phyloP scores from a whole-genome alignment of 2,113 vertebrate species.

The Pardalotus punctatus region DNA sequence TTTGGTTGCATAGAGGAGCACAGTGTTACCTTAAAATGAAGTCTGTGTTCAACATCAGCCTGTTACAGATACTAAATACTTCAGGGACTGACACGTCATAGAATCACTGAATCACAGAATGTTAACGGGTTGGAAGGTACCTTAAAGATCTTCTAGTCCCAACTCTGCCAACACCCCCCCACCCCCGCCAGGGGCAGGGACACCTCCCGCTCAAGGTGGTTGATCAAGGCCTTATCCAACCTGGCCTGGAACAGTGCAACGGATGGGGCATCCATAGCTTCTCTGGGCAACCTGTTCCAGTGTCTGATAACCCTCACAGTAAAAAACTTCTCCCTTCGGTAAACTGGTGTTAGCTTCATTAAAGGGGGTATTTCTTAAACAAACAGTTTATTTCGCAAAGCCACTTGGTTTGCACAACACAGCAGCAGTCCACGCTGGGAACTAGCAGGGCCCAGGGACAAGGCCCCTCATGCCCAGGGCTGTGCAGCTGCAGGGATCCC shows the following conservation, averaged over 20 bases:
- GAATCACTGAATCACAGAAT: neutral
- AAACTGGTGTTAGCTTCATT: neutral
- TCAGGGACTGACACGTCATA: neutral
- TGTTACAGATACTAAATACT: accelerated
- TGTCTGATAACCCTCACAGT: neutral
- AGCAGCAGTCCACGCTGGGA: neutral
- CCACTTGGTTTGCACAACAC: neutral
- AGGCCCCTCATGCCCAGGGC: accelerated
- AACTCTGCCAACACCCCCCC: accelerated
- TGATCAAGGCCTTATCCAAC: neutral
- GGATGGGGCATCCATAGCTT: too few relatives aligned
- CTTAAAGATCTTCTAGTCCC: too few relatives aligned
- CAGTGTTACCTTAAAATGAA: neutral
- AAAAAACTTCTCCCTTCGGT: neutral
- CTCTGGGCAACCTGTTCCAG: neutral
- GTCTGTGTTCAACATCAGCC: neutral
- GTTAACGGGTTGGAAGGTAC: neutral
- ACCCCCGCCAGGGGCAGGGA: too few relatives aligned
- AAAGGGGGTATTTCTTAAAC: neutral
- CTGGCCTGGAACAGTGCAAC: neutral
- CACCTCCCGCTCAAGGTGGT: too few relatives aligned
- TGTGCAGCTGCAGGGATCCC: neutral
- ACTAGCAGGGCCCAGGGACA: accelerated
- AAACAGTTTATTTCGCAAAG: neutral
- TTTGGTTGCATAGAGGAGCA: neutral